Base-by-base conservation (phyloP, 2,797 vertebrate species). In the Micromesistius poutassou region DNA sequence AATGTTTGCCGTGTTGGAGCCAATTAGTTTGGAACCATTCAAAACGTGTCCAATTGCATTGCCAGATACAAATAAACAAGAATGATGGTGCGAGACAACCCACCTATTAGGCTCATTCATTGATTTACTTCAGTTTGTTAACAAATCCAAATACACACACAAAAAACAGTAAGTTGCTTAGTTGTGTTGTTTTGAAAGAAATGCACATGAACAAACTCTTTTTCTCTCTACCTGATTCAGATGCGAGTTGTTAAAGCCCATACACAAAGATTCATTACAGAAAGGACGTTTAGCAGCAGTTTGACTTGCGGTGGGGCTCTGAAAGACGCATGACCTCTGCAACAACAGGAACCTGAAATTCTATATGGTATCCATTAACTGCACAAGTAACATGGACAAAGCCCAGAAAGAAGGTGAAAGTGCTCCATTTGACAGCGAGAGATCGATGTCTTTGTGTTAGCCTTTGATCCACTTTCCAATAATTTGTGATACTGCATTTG, bases 271-370 rank as follows among this genome's bases (percentile, higher is more conserved):
- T 92, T 88, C 86, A 92, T 93, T 93, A 90, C 91, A 89, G 78
- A 78, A 85, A 87, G 90, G 87, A 90, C 89, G 81, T 40, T 82
- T 87, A 87, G 90, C 87, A 79, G 83, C 81, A 55, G 84, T 81
- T 89, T 86, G 83, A 80, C 82, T 88, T 90, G 46, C 84, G 68
- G 8, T 74, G 83, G 88, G 88, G 89, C 88, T 93, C 91, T 92
- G 88, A 91, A 91, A 88, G 83, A 81, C 78, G 81, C 85, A 80
- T 75, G 79, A 81, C 85, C 81, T 90, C 89, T 71, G 73, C 84
- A 88, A 83, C 81, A 75, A 90, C 90, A 93, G 90, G 89, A 93
- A 91, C 88, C 87, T 86, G 91, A 88, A 92, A 91, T 83, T 75
- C 79, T 82, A 86, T 35, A 90, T 86, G 77, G 72, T 78, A 79